Base-by-base conservation (phyloP, 2,888 invertebrate genomes). In the Clepsis dumicolana region DNA sequence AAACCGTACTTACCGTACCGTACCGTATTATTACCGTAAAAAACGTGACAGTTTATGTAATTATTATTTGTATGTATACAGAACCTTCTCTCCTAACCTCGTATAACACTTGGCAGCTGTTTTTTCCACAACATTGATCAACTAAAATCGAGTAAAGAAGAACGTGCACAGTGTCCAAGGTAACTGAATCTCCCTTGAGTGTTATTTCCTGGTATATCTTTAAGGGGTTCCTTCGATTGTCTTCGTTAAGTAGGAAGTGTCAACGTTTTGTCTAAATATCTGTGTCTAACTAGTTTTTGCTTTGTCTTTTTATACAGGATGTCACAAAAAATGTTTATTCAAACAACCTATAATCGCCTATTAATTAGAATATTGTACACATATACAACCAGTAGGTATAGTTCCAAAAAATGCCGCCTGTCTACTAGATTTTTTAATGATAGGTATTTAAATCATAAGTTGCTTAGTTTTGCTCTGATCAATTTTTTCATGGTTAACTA, bases 61-160 rank as follows among this genome's bases (percentile, higher is more conserved):
- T 44, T 21, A 1, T 0, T 41, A 18, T 32, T 24, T 16, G 16
- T 21, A 32, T 3, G 7, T 8, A 5, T 52, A 52, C 64, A 18
- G 68, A 59, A 68, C 63, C 68, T 32, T 44, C 14, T 1, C 21
- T 1, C 1, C 1, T 41, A 32, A 18, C 1, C 14, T 25, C 32
- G 32, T n/a, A 8, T 57, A 52, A 53, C 63, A 14, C 68, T 35
- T 68, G 2, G 16, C 10, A 44, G 24, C 24, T 5, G 4, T 56
- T 68, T 52, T 52, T 64, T 68, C 63, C 59, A 68, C 59, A 59
- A 64, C 68, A 68, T 68, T 64, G 68, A 68, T 68, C 68, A 68
- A 53, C 52, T 68, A 64, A 64, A 52, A 53, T 68, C 68, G 44
- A 68, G 68, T 64, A 68, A 68, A 63, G 61, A 70, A 60, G 65